phyloP scores from a whole-genome alignment of 2,797 vertebrate genomes.

The Hybognathus amarus region DNA sequence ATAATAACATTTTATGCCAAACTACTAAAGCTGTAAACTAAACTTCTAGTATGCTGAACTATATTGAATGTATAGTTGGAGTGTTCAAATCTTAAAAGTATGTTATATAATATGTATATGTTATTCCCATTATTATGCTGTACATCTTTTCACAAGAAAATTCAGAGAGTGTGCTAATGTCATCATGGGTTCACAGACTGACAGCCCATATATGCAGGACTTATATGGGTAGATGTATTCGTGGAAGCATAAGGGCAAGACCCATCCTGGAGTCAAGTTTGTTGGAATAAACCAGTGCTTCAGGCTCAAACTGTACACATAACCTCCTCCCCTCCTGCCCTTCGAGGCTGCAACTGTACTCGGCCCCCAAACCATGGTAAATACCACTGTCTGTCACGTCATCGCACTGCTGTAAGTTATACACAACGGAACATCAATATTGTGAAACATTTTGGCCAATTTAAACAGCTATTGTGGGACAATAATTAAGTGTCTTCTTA shows the following conservation, averaged over 20 bases:
- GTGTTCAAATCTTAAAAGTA: neutral
- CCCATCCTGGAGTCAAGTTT: neutral
- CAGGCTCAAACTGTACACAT: neutral
- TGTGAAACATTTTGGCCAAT: neutral
- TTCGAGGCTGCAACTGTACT: constrained; percentile 14
- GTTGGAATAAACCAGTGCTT: constrained; percentile 33
- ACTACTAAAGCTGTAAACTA: neutral
- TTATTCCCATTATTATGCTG: neutral
- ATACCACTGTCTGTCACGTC: neutral
- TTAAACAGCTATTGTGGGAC: neutral
- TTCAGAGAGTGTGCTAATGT: no score
- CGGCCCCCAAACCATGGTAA: neutral
- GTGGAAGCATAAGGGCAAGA: neutral
- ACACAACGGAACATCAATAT: neutral
- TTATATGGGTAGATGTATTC: neutral
- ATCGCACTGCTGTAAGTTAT: neutral
- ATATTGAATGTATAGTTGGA: neutral
- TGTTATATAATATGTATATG: neutral
- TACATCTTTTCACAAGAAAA: neutral
- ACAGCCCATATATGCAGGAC: constrained; percentile 8
- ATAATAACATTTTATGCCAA: neutral
- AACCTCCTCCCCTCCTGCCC: neutral
- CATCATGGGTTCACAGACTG: neutral
- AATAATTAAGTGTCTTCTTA: neutral
- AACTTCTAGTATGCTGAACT: neutral